Evolutionary conservation across 2,113 vertebrate genomes (phyloP), one percentile per base, ranked within the genome.

Genomic region (Pavo muticus): DNA sequence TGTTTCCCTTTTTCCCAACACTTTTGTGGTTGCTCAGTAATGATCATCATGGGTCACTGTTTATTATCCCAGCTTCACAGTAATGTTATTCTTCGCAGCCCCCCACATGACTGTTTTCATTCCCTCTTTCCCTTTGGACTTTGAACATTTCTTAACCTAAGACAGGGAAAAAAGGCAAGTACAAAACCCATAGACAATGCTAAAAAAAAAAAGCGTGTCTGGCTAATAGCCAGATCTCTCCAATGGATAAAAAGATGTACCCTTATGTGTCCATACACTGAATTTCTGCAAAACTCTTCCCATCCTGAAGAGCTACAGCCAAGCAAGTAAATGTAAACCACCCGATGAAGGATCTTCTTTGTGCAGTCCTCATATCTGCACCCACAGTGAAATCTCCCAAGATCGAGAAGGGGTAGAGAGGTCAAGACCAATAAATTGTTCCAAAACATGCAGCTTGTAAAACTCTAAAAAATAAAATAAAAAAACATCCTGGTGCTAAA

Each of bases 51-150:
- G 83, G 91, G 73, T 95, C 78, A 83, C 42, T 93, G 83, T 96
- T 96, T 95, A 96, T 96, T 95, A 90, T 87, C 86, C 40, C 81
- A 95, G 83, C 80, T 94, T 86, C 74, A 42, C 63, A 57, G 84
- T 40, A 40, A 74, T 91, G 76, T 89, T 97, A 19, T 90, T 95
- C 90, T 91, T 95, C 85, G 88, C 83, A 93, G 91, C 24, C 57
- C 61, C 84, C 67, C 44, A 47, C 76, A 42, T 1, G 56, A n/a
- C 73, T 92, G 78, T 96, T 95, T 97, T 94, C 72, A 92, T 97
- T 96, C 77, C 30, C 60, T 91, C 84, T 92, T 88, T 74, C 14
- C 7, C 75, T 74, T 80, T 83, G 32, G 45, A 73, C 69, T 91
- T 87, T 48, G 79, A 88, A 87, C 32, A 42, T 44, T 67, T 69